Base-by-base conservation (phyloP, 1,140 invertebrate genomes). In the Phthorimaea operculella region DNA sequence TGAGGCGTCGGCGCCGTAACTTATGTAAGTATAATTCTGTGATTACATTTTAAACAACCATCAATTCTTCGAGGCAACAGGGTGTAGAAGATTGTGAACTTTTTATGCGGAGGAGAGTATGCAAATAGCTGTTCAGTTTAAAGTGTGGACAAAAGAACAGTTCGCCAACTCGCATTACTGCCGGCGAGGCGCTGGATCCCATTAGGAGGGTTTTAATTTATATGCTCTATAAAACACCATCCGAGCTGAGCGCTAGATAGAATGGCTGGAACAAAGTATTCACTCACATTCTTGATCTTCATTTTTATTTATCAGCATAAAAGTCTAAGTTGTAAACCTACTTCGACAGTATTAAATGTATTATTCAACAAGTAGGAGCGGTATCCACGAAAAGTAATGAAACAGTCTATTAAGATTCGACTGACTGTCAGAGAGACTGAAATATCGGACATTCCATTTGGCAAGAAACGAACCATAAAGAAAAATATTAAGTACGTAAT, bases 161-260 rank as follows among this genome's bases (percentile, higher is more conserved):
- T 68, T 65, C 53, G 16, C 60, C 60, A 68, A 68, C 63, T 68
- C 58, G 57, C 66, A 65, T 68, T 68, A 65, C 58, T 59, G 52
- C 55, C 42, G 47, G 57, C 54, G 58, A 61, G 61, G 49, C 55
- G 56, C 58, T 53, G 49, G 52, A 55, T 57, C 21, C 54, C 57
- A 58, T 59, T 64, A 62, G 53, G 44, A 50, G 56, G 53, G 55
- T 60, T 64, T 59, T 49, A 61, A 55, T 55, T 47, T 47, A 47
- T 47, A 47, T 17, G 44, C 44, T 47, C 44, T 47, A 47, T 47
- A 47, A 47, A 47, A 47, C 44, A 47, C 44, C 44, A 47, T 16
- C 44, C 16, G 15, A 47, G 36, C 36, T 10, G 15, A 14, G 15
- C 44, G n/a, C 44, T 42, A 8, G 39, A 28, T 28, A 28, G 21